Conservation (phyloP, 2,888 invertebrate species). For the Unio pictorum region DNA sequence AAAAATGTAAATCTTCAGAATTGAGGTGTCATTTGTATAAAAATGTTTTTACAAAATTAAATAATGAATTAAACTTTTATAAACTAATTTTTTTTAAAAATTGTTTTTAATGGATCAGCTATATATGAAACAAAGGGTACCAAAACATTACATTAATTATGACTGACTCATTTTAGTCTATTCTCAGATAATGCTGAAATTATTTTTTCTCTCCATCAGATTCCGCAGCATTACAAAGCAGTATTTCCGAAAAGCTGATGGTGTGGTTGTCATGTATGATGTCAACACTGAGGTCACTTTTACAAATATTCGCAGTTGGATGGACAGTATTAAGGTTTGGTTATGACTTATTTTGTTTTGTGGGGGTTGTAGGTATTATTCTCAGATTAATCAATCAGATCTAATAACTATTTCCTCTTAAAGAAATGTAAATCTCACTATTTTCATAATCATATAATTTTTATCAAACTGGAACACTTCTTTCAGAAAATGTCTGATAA, state of each 20-base stretch:
- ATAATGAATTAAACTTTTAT: no score
- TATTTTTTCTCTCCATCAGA: constrained; percentile 52
- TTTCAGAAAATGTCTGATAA: no score
- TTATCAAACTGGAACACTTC: no score
- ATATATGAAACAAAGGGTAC: no score
- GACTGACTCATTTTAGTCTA: background rate
- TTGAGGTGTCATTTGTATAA: no score
- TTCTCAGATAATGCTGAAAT: background rate
- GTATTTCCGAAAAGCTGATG: constrained; percentile 76
- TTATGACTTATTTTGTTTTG: constrained; percentile 23
- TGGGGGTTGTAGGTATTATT: background rate
- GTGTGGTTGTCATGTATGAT: constrained; percentile 76
- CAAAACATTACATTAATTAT: background rate
- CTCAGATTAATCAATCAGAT: background rate
- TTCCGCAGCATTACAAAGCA: constrained; percentile 76
- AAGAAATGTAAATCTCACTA: no score
- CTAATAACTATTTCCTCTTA: no score
- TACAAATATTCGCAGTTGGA: constrained; percentile 74
- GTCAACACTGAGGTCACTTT: constrained; percentile 74
- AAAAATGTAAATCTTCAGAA: no score
- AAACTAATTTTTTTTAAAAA: no score
- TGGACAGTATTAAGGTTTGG: constrained; percentile 68
- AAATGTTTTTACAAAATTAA: no score
- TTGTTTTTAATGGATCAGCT: no score
- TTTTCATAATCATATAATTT: no score